Conservation (phyloP, 2,888 invertebrate genomes). For the Phymatocera aterrima region DNA sequence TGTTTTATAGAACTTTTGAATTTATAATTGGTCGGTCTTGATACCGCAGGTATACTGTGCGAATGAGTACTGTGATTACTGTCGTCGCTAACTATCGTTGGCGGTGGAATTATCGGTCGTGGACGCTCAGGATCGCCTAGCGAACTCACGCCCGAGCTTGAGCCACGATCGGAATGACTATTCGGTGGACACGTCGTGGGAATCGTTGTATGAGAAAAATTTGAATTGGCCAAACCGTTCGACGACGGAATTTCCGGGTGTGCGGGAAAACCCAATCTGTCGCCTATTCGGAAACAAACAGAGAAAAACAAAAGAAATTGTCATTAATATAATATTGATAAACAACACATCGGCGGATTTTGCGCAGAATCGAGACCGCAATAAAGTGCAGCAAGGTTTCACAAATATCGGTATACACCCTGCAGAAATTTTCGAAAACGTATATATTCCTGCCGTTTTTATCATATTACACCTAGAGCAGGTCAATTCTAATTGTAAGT, state of each 20-base stretch:
- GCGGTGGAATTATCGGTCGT: constrained; percentile 69
- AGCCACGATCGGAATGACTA: constrained; percentile 68
- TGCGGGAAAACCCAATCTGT: constrained; percentile 71
- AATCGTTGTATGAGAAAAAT: constrained; percentile 62
- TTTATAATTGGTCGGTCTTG: constrained; percentile 83
- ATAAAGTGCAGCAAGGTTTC: too few relatives aligned
- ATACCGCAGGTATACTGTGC: constrained; percentile 73
- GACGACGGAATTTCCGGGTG: constrained; percentile 67
- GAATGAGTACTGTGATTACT: constrained; percentile 72
- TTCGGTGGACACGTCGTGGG: constrained; percentile 65
- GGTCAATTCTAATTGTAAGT: too few relatives aligned
- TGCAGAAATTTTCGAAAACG: too few relatives aligned
- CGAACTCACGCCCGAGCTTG: constrained; percentile 71
- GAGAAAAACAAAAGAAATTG: background rate
- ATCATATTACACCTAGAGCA: too few relatives aligned
- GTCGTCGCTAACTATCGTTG: constrained; percentile 72
- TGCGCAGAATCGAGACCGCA: too few relatives aligned
- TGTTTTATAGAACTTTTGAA: constrained; percentile 97
- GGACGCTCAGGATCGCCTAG: constrained; percentile 68
- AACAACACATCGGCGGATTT: too few relatives aligned
- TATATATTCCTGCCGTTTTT: too few relatives aligned
- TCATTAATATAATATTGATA: background rate
- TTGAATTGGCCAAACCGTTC: constrained; percentile 58
- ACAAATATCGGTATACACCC: too few relatives aligned
- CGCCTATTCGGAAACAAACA: constrained; percentile 60